phyloP scores from a whole-genome alignment of 2,113 vertebrate genomes.

The Falcunculus frontatus region DNA sequence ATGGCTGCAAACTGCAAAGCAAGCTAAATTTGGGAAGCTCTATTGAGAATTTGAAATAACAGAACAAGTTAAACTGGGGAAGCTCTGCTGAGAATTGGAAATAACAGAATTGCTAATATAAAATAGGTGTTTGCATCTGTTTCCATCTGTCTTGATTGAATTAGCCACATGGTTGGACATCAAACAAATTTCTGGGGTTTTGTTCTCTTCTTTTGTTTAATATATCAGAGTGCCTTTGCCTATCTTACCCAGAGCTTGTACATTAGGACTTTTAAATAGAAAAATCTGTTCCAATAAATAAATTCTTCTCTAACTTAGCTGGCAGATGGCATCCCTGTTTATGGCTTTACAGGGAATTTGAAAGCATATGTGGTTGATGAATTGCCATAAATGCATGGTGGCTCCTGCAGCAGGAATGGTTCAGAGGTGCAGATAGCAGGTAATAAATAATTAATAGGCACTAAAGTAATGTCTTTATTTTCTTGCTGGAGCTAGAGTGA shows the following conservation, averaged over 20 bases:
- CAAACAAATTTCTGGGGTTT: not conserved
- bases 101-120: not conserved
- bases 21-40: not conserved
- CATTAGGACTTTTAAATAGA: constrained; percentile 6
- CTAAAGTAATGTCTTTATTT: constrained; percentile 19
- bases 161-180: not conserved
- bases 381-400: constrained; percentile 20
- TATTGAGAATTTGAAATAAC: not conserved
- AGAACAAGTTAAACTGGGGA: not conserved
- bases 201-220: not conserved
- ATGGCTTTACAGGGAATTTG: constrained; percentile 54
- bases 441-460: constrained; percentile 66
- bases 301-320: constrained; percentile 22
- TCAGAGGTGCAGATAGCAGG: constrained; percentile 12
- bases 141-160: constrained; percentile 18
- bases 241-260: not conserved
- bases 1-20: not conserved
- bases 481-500: constrained; percentile 26
- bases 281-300: constrained; percentile 55
- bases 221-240: not conserved
- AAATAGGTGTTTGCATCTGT: not conserved
- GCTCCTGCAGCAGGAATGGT: constrained; percentile 35
- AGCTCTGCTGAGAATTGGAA: not conserved
- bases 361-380: constrained; percentile 61
- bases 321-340: constrained; percentile 58